Percentiles rank a stretch among this genome's conserved stretches.
These are phyloP conservation scores for Sialis lutaria DNA, from an alignment of 2,888 invertebrate species.

Conservation along the genomic window DNA sequence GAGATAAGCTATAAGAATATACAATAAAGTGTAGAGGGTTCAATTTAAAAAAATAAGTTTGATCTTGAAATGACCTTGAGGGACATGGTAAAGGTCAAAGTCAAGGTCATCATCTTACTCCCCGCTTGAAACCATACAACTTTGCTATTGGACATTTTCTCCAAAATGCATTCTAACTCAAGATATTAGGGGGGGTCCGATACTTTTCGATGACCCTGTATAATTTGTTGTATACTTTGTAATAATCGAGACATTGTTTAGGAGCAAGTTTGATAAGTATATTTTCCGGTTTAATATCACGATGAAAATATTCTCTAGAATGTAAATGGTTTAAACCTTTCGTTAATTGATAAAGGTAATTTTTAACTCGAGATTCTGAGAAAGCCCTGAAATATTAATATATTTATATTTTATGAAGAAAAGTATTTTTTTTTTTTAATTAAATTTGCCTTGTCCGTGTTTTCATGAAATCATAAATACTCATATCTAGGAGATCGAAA, in stretches of 20 bases:
- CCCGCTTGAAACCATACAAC: no score
- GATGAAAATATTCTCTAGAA: constrained; percentile 41
- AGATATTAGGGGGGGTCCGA: no score
- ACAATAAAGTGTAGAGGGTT: no score
- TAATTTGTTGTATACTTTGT: background rate
- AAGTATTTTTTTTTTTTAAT: constrained; percentile 1
- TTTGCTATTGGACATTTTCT: no score
- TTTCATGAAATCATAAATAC: constrained; percentile 43
- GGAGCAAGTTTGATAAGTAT: constrained; percentile 33
- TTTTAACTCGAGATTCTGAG: constrained; percentile 33
- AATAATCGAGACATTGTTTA: background rate
- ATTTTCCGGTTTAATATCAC: constrained; percentile 57
- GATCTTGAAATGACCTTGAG: no score
- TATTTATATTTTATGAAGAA: background rate
- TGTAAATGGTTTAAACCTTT: constrained; percentile 44
- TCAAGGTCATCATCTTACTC: no score
- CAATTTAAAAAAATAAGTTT: no score
- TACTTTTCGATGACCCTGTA: no score
- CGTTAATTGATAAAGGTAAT: constrained; percentile 39
- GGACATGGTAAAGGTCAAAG: no score
- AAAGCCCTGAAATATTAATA: constrained; percentile 21
- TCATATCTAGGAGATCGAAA: constrained; percentile 54
- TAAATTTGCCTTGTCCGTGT: constrained; percentile 25
- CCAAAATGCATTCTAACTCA: no score
- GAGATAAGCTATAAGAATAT: no score